Base-by-base conservation (phyloP, 2,113 vertebrate species). In the Emberiza fucata region DNA sequence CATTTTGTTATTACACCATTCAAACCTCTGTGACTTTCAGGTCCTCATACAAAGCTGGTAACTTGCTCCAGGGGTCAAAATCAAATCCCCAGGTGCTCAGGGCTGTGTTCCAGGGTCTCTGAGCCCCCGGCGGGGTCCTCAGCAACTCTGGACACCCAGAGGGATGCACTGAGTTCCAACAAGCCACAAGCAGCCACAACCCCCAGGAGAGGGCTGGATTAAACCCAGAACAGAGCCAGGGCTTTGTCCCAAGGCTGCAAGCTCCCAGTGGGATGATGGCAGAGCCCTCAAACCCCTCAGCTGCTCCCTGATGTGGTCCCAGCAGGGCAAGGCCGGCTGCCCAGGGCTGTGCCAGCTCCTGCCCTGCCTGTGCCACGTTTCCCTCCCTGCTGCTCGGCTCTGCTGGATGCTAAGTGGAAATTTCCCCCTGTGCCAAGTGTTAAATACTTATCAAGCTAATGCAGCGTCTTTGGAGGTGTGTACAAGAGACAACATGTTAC, bases 401-500 rank as follows among this genome's bases (percentile, higher is more conserved):
- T 42, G 87, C 86, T 91, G 91, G 95, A 93, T 94, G 94, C 73
- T 86, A 79, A 96, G 80, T 92, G 95, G 91, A 94, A 96, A 92
- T 82, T 82, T 64, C 79, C 87, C 91, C 61, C 50, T 0, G 81
- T 95, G 97, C 94, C 97, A 96, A 96, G 94, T 61, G 73, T 86
- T 94, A 94, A 95, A 91, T 83, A 88, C 92, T 95, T 78, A 75
- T 53, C 91, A 71, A 81, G 94, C 91, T 96, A 88, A 93, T 91
- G 29, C 81, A 61, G 96, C 78, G 68, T 94, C 97, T 93, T 93
- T 80, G 68, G 90, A 96, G 96, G 96, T 89, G 79, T n/a, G 37
- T 85, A 89, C 94, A 81, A 92, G 97, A 97, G 90, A 53, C 95
- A 96, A 93, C 97, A 92, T 93, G 96, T 92, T 95, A 50, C 92